These are phyloP conservation scores for Drosophila ananassae DNA, from an alignment of 1,140 invertebrate genomes.

Conservation along the genomic window DNA sequence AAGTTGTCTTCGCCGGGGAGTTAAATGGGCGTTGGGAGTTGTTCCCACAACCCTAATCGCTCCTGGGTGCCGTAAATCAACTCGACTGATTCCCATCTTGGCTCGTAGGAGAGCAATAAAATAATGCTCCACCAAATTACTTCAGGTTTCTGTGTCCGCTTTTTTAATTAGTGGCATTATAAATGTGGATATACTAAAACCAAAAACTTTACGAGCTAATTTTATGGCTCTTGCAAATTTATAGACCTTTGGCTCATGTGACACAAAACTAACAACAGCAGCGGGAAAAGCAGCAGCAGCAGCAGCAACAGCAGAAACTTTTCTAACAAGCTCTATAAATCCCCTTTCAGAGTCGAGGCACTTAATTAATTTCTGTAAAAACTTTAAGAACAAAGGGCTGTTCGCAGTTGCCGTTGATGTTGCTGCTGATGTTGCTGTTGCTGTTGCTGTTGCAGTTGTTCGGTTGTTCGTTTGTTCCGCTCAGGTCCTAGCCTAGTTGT, in stretches of 20 bases:
- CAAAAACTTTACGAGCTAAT: conserved; percentile 62
- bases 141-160: conserved; percentile 38
- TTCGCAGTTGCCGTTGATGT: conserved; percentile 20
- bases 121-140: conserved; percentile 38
- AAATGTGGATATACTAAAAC: conserved; percentile 51
- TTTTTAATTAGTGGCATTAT: conserved; percentile 69
- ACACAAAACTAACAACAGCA: conserved; percentile 45
- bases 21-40: neutral
- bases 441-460: conserved; percentile 22
- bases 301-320: conserved; percentile 43
- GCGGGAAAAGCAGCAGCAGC: conserved; percentile 15
- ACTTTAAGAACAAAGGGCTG: conserved; percentile 79
- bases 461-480: conserved; percentile 24
- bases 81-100: conserved; percentile 30
- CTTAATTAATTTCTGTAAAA: conserved; percentile 80
- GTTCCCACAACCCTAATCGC: conserved; percentile 34
- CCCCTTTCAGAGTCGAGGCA: conserved; percentile 49
- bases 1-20: neutral
- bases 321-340: conserved; percentile 75
- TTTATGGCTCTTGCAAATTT: conserved; percentile 67
- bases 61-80: conserved; percentile 30
- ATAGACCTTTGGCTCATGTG: conserved; percentile 65
- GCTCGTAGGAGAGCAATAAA: conserved; percentile 13
- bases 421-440: neutral
- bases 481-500: conserved; percentile 61